Evolutionary conservation across 2,797 vertebrate species (phyloP).

Genomic region (Sebastes iracundus): DNA sequence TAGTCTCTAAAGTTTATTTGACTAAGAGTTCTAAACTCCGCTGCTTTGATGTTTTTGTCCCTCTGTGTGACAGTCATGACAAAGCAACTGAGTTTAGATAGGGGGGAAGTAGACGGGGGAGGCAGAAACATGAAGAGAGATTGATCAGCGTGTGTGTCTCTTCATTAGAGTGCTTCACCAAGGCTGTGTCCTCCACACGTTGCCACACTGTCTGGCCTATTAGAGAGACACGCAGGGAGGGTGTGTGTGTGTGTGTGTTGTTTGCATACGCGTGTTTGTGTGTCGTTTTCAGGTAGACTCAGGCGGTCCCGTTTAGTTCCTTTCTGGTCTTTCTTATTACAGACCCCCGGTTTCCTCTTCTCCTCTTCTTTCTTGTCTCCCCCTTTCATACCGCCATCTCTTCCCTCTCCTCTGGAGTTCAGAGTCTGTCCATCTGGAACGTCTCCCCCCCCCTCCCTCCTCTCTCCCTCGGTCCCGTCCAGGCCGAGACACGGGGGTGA

Average conservation of each 20-base stretch:
- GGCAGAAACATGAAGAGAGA: slow-evolving; percentile 52
- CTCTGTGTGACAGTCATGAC: slow-evolving; percentile 37
- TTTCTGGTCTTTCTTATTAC: slow-evolving; percentile 34
- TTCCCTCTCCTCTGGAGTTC: slow-evolving; percentile 72
- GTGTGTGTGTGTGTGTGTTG: slow-evolving; percentile 47
- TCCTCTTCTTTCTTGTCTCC: slow-evolving; percentile 23
- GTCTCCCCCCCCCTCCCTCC: slow-evolving; percentile 2
- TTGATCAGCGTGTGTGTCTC: slow-evolving; percentile 72
- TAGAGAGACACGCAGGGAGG: slow-evolving; percentile 65
- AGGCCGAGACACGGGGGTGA: slow-evolving; percentile 77
- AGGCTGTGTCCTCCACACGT: slow-evolving; percentile 73
- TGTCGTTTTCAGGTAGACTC: slow-evolving; percentile 61
- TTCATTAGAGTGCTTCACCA: slow-evolving; percentile 78
- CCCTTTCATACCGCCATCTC: slow-evolving; percentile 57
- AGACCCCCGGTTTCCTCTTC: slow-evolving; percentile 42
- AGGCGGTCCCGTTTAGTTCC: slow-evolving; percentile 51
- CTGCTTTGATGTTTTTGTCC: slow-evolving; percentile 44
- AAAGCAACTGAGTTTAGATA: slow-evolving; percentile 39
- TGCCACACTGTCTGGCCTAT: slow-evolving; percentile 75
- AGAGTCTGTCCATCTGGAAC: slow-evolving; percentile 77
- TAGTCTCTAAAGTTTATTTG: slow-evolving; percentile 27
- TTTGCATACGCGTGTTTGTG: slow-evolving; percentile 17
- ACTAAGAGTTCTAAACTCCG: slow-evolving; percentile 13
- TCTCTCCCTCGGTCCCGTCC: slow-evolving; percentile 65
- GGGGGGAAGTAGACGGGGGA: slow-evolving; percentile 17